These are phyloP conservation scores for Leptothorax acervorum DNA, from an alignment of 2,888 invertebrate species.

Conservation along the genomic window DNA sequence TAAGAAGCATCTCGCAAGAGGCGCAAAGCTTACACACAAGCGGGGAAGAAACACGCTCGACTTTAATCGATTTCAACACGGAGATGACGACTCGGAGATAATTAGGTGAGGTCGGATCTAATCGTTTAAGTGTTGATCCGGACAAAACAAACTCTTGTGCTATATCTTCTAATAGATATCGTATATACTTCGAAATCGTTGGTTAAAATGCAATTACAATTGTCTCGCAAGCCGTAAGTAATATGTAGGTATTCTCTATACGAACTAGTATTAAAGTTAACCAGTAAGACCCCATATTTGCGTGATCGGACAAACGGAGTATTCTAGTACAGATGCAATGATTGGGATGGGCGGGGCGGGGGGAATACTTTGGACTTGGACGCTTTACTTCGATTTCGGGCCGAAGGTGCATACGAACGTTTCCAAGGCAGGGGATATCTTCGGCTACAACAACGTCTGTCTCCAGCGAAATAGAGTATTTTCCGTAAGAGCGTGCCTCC, in stretches of 20 bases:
- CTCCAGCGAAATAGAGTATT: conserved; percentile 32
- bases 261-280: conserved; percentile 58
- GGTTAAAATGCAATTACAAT: conserved; percentile 53
- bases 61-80: conserved; percentile 39
- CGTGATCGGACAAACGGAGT: conserved; percentile 58
- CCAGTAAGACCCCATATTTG: conserved; percentile 40
- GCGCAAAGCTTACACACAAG: conserved; percentile 76
- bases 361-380: conserved; percentile 16
- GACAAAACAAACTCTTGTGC: conserved; percentile 51
- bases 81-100: conserved; percentile 47
- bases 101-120: conserved; percentile 24
- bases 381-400: conserved; percentile 31
- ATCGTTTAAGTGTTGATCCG: conserved; percentile 42
- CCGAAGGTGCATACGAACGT: conserved; percentile 37
- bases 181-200: conserved; percentile 36
- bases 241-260: conserved; percentile 33
- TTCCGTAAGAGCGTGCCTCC: conserved; percentile 46
- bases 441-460: neutral
- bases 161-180: conserved; percentile 52
- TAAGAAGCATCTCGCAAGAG: conserved; percentile 74
- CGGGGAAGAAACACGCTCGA: conserved; percentile 63
- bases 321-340: conserved; percentile 28
- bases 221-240: conserved; percentile 48
- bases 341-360: conserved; percentile 21
- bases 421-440: conserved; percentile 34